Evolutionary conservation across 2,888 invertebrate species (phyloP).

Genomic region (Leptura quadrifasciata): DNA sequence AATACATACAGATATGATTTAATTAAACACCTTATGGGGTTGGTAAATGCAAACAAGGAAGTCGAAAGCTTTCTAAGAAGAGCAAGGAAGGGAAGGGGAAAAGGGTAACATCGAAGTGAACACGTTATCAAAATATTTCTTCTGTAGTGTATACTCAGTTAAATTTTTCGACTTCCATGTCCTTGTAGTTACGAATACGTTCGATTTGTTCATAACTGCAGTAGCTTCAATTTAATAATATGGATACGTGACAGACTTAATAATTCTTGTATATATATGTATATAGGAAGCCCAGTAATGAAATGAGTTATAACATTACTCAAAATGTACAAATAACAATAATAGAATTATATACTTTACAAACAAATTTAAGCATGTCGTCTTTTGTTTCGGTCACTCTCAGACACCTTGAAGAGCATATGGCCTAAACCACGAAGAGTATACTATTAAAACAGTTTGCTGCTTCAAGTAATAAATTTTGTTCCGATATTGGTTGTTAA

Average conservation of each 20-base stretch:
- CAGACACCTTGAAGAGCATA: background rate
- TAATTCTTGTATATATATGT: constrained; percentile 16
- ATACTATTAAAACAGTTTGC: too few relatives aligned
- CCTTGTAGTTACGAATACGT: background rate
- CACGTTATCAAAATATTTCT: constrained; percentile 52
- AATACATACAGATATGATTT: background rate
- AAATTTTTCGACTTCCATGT: constrained; percentile 48
- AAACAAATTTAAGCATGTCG: constrained; percentile 44
- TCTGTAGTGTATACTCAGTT: constrained; percentile 65
- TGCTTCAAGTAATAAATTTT: too few relatives aligned
- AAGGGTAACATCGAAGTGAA: background rate
- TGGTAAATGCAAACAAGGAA: background rate
- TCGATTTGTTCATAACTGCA: constrained; percentile 10
- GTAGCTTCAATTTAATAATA: constrained; percentile 20
- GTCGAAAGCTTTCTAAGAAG: background rate
- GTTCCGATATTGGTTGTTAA: too few relatives aligned
- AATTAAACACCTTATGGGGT: background rate
- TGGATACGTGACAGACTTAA: constrained; percentile 31
- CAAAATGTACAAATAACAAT: constrained; percentile 25
- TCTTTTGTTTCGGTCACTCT: constrained; percentile 8
- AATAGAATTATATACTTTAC: constrained; percentile 61
- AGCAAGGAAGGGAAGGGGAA: background rate
- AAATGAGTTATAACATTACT: constrained; percentile 54
- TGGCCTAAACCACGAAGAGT: background rate
- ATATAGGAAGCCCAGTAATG: constrained; percentile 67